These are phyloP conservation scores for Psettodes erumei DNA, from an alignment of 2,113 vertebrate species.

Conservation along the genomic window DNA sequence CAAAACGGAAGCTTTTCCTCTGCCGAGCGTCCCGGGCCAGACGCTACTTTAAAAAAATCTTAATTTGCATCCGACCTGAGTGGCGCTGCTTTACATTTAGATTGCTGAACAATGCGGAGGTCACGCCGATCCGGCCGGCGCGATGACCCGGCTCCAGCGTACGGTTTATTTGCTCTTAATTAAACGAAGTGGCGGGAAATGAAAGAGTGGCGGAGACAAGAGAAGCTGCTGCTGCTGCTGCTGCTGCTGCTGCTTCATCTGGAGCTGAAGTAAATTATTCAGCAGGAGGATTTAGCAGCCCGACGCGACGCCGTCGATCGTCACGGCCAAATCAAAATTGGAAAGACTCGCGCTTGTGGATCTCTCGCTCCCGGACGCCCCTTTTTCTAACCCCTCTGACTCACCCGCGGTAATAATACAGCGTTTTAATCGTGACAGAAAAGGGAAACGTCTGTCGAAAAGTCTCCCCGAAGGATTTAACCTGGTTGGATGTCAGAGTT, in stretches of 20 bases:
- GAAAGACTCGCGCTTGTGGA: not conserved
- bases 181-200: conserved; percentile 14
- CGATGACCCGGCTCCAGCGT: not conserved
- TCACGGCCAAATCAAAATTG: conserved; percentile 1
- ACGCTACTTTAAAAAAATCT: conserved; percentile 5
- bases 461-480: conserved; percentile 31
- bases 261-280: conserved; percentile 54
- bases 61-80: not conserved
- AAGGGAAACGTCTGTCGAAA: conserved; percentile 19
- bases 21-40: not conserved
- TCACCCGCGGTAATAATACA: conserved; percentile 7
- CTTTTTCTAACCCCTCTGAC: too few relatives aligned
- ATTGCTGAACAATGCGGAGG: too few relatives aligned
- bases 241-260: conserved; percentile 27
- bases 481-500: conserved; percentile 46
- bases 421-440: conserved; percentile 24
- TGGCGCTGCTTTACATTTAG: conserved; percentile 18
- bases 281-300: conserved; percentile 43
- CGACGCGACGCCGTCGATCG: conserved; percentile 5
- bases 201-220: not conserved
- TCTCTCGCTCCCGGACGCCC: too few relatives aligned
- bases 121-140: too few relatives aligned
- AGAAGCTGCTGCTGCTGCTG: not conserved
- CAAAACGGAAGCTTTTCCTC: not conserved
- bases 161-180: conserved; percentile 36